phyloP scores from a whole-genome alignment of 2,113 vertebrate species.

The Nicator chloris region DNA sequence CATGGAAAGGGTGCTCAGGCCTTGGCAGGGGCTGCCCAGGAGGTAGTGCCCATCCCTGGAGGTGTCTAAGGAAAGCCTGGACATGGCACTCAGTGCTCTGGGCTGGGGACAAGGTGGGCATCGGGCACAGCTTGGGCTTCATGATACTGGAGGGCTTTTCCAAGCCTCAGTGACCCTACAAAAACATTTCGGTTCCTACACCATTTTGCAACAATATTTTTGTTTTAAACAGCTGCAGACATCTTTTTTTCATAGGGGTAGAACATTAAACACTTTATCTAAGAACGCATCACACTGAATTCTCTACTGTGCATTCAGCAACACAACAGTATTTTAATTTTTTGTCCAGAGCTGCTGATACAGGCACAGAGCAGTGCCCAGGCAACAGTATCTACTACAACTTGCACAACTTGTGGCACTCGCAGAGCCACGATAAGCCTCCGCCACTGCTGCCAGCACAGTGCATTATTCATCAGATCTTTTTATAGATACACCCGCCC shows the following conservation, averaged over 20 bases:
- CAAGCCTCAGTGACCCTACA: background rate
- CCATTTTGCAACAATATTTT: background rate
- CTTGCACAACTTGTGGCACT: background rate
- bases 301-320: background rate
- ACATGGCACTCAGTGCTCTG: background rate
- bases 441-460: background rate
- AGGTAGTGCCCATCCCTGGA: background rate
- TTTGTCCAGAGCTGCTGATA: background rate
- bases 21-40: background rate
- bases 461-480: background rate
- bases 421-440: background rate
- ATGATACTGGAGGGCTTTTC: background rate
- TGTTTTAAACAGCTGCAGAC: background rate
- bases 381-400: background rate
- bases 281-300: background rate
- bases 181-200: background rate
- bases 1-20: background rate
- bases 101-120: background rate
- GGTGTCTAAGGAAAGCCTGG: background rate
- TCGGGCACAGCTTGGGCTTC: fast-evolving
- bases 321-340: background rate
- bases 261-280: background rate
- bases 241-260: background rate
- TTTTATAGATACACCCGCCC: background rate
- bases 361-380: background rate